Evolutionary conservation across 2,113 vertebrate species (phyloP).

Genomic region (Arvicanthis niloticus): DNA sequence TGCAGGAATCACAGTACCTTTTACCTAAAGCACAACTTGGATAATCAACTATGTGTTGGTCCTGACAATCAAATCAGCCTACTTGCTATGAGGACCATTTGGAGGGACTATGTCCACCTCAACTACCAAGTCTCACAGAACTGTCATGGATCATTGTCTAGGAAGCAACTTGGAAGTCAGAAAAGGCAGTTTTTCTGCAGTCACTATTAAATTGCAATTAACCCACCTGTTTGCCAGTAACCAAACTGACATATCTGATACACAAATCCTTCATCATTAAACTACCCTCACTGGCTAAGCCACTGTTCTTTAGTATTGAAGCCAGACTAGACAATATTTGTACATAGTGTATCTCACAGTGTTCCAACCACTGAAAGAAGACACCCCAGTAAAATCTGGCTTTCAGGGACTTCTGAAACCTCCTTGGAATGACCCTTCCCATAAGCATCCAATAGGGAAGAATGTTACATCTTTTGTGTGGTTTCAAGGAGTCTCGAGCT

Average conservation of each 20-base stretch:
- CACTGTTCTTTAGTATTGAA: conserved; percentile 29
- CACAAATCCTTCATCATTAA: background rate
- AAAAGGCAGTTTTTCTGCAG: conserved; percentile 40
- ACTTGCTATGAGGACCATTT: conserved; percentile 19
- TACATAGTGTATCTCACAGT: background rate
- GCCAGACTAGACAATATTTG: background rate
- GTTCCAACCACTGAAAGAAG: background rate
- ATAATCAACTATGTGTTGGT: background rate
- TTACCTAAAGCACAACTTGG: background rate
- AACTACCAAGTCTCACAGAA: background rate
- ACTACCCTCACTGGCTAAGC: background rate
- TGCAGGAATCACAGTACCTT: background rate
- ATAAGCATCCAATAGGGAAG: background rate
- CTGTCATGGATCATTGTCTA: background rate
- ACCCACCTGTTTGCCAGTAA: background rate
- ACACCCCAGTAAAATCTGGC: background rate
- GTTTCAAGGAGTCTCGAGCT: background rate
- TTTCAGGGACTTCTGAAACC: background rate
- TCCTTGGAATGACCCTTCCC: background rate
- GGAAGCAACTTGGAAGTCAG: background rate
- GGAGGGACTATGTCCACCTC: background rate
- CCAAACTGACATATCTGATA: background rate
- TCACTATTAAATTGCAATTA: background rate
- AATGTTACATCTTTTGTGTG: background rate
- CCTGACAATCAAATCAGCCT: background rate